Conservation (phyloP, 2,797 vertebrate genomes). For the Xiphophorus birchmanni region DNA sequence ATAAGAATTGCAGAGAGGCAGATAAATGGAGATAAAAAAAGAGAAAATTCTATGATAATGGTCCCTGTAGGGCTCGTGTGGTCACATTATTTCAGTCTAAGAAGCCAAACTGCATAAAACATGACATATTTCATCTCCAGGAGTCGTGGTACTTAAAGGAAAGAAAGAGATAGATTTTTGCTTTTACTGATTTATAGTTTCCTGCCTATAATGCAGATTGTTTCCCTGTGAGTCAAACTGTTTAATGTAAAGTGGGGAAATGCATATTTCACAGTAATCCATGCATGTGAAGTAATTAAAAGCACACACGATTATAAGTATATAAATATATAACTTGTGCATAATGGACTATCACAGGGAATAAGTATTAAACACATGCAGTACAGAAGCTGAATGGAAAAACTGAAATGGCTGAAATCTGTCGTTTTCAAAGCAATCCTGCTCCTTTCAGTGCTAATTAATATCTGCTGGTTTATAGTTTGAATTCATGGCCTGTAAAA, state of each 20-base stretch:
- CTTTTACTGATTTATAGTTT: constrained; percentile 39
- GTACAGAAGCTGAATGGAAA: background rate
- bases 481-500: background rate
- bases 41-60: constrained; percentile 31
- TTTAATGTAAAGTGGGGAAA: background rate
- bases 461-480: background rate
- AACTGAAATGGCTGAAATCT: background rate
- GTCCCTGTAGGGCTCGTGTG: constrained; percentile 19
- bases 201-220: constrained; percentile 19
- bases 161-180: constrained; percentile 29
- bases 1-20: constrained; percentile 21
- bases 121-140: constrained; percentile 26
- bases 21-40: constrained; percentile 35
- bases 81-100: constrained; percentile 33
- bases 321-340: background rate
- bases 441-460: background rate
- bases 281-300: background rate
- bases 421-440: background rate
- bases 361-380: background rate
- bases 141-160: constrained; percentile 13
- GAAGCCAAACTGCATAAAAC: constrained; percentile 39
- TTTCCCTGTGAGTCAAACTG: background rate
- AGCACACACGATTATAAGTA: background rate
- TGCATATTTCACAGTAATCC: background rate
- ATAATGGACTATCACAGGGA: background rate